Percentiles rank a stretch among this genome's conserved stretches.
phyloP scores from a whole-genome alignment of 2,888 invertebrate species.

The Apodemia mormo region DNA sequence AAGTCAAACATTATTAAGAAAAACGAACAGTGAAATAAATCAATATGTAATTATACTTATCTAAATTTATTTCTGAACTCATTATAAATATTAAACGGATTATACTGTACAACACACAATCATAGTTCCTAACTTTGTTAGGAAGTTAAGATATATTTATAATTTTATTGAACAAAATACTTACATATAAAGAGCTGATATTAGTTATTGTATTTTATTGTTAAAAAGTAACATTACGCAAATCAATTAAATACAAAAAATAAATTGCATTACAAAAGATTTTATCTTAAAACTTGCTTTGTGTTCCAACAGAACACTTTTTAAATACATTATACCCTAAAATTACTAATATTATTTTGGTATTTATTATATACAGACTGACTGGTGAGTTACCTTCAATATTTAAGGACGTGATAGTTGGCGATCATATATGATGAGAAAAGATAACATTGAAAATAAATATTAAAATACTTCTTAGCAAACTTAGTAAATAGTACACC shows the following conservation, averaged over 20 bases:
- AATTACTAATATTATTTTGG: too few relatives aligned
- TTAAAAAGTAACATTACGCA: background rate
- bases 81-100: background rate
- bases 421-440: too few relatives aligned
- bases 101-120: background rate
- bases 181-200: background rate
- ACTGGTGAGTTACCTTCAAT: too few relatives aligned
- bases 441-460: too few relatives aligned
- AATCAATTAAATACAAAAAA: background rate
- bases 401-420: too few relatives aligned
- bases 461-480: too few relatives aligned
- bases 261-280: background rate
- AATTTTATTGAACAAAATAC: background rate
- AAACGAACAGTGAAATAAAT: background rate
- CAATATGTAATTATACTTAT: background rate
- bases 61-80: background rate
- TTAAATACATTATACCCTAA: too few relatives aligned
- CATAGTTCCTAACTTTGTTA: constrained; percentile 11
- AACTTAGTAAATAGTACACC: too few relatives aligned
- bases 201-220: background rate
- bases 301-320: too few relatives aligned
- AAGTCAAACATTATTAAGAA: background rate
- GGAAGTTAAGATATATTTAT: background rate
- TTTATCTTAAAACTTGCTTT: background rate
- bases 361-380: too few relatives aligned